Base-by-base conservation (phyloP, 2,113 vertebrate genomes). In the Ctenodactylus gundi region DNA sequence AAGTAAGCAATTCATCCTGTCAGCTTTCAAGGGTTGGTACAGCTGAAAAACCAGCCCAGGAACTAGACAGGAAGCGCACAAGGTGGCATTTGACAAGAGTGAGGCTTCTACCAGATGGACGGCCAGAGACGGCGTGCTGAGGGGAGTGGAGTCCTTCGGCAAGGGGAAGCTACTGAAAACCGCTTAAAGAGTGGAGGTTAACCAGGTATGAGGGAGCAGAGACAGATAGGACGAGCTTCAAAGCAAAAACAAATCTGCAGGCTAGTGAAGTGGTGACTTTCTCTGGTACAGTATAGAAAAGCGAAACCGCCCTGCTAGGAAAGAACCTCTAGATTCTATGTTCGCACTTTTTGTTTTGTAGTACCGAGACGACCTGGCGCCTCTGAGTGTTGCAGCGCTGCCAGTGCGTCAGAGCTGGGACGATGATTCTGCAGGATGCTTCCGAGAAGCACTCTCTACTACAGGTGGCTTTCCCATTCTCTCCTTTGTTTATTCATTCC, bases 1-100 rank as follows among this genome's bases (percentile, higher is more conserved):
- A 98, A 98, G 93, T 67, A 97, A 97, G 96, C 80, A 93, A 93
- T 97, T 97, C 92, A 94, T 97, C 90, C 97, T 97, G 96, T 64
- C 97, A 97, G 75, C 80, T 96, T 98, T 97, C 92, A 96, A 96
- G 96, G 96, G 85, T 88, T 91, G 65, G 7, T 90, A 78, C 85
- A 77, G 92, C 88, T 86, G 78, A 95, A 96, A 96, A 96, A 94
- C 78, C 81, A 93, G 68, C 36, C 73, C 51, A 36, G 93, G 95
- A 94, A 75, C 89, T 86, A 55, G 91, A 82, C 62, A 94, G 95
- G 96, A 96, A 94, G 41, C 62, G 57, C 85, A 91, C 64, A 93
- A 60, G 92, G 49, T 53, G 77, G 39, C 89, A 90, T 94, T 95
- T 97, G 97, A 96, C 96, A 97, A 90, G 72, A 96, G 88, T 94